These are phyloP conservation scores for Tapirus terrestris DNA, from an alignment of 2,113 vertebrate genomes.

Conservation along the genomic window DNA sequence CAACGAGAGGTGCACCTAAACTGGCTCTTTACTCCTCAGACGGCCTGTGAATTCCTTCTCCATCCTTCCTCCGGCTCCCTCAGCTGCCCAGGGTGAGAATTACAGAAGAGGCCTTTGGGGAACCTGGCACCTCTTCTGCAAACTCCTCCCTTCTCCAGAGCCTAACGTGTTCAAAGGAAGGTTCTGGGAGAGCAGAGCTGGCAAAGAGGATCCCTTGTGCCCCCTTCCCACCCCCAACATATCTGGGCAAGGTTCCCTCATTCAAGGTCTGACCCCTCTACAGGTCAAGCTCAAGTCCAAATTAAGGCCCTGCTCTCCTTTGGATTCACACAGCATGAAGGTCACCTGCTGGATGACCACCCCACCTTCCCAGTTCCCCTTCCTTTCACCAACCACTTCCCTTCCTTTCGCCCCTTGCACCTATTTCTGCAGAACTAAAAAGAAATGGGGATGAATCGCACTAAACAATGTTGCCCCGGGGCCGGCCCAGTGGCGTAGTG, in stretches of 20 bases:
- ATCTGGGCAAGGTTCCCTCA: not conserved
- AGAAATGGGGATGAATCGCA: not conserved
- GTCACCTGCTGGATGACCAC: not conserved
- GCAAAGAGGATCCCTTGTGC: not conserved
- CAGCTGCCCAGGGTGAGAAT: not conserved
- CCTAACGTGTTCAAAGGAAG: not conserved
- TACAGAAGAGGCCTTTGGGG: not conserved
- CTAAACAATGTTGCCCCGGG: not conserved
- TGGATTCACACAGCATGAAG: not conserved
- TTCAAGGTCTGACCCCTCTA: not conserved
- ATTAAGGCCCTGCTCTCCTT: not conserved
- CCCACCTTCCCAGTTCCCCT: not conserved
- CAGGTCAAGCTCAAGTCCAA: not conserved
- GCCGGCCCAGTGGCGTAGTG: too few species aligned
- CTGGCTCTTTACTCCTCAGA: not conserved
- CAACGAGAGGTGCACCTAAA: slow-evolving; percentile 60
- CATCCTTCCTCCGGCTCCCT: not conserved
- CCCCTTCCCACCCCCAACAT: not conserved
- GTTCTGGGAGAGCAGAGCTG: not conserved
- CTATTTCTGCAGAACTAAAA: not conserved
- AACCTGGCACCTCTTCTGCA: not conserved
- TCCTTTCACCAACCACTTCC: not conserved
- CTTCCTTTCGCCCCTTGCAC: not conserved
- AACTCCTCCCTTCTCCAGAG: not conserved
- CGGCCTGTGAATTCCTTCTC: not conserved